Base-by-base conservation (phyloP, 1,140 invertebrate genomes). In the Araneus ventricosus region DNA sequence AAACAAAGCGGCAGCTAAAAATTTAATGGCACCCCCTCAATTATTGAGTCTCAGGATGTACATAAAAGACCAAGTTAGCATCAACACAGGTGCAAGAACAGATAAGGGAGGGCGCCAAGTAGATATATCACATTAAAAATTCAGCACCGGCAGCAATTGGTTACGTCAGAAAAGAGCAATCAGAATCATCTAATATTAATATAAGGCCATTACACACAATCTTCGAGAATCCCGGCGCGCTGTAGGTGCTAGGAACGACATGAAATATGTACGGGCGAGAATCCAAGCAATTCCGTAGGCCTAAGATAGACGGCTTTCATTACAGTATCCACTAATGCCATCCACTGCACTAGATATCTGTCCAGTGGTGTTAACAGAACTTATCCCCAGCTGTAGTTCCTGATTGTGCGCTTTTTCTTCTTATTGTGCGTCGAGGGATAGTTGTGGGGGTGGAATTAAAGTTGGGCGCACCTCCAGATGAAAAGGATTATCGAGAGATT, bases 51-150 rank as follows among this genome's bases (percentile, higher is more conserved):
- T 61, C 88, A 17, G 39, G 88, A 61, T 90, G 75, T 45, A 82
- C 88, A 80, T 90, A 90, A 88, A 90, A 90, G 70, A 7, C 30
- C 22, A 22, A 10, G 63, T 90, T 90, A 90, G 82, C 88, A 82
- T 90, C 70, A 59, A 82, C 75, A 63, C 88, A 82, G 88, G 88
- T 90, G 70, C 45, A 82, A 90, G 88, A 90, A 90, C 70, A 82
- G 88, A 90, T 90, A 90, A 82, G 39, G 59, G 20, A n/a, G 37
- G 82, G 88, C 57, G 86, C 34, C 10, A 61, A 82, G 88, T 90
- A 82, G 88, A 90, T 90, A 90, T 82, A 90, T 90, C 75, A 90
- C 75, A 61, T 90, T 90, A 90, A 90, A 90, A 82, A 90, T 90
- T 80, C 75, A 90, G 10, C 70, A 90, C 22, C 75, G 34, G 88